phyloP scores from a whole-genome alignment of 2,888 invertebrate species.

The Plutella xylostella region DNA sequence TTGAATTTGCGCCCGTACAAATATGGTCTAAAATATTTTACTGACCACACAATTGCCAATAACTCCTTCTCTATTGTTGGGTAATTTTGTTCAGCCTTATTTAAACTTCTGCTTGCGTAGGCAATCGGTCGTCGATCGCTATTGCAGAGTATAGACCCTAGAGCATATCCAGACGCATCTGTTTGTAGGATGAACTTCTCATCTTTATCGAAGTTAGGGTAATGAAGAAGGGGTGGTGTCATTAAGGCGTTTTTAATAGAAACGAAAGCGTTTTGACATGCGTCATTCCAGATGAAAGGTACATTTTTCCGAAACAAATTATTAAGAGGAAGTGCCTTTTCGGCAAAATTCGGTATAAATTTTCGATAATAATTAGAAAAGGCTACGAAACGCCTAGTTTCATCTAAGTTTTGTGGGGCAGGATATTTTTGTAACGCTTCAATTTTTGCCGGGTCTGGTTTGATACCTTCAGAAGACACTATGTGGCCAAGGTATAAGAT shows the following conservation, averaged over 20 bases:
- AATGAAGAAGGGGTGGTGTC: constrained; percentile 8
- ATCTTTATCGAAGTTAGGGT: constrained; percentile 7
- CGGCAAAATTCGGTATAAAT: constrained; percentile 8
- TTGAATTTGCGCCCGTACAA: not conserved
- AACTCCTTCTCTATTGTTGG: constrained; percentile 14
- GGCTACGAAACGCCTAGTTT: not conserved
- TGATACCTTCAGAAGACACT: constrained; percentile 6
- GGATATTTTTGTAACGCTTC: too few relatives aligned
- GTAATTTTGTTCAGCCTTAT: constrained; percentile 10
- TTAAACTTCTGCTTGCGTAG: constrained; percentile 1
- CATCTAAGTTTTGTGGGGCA: too few relatives aligned
- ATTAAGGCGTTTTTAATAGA: too few relatives aligned
- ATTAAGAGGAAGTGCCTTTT: constrained; percentile 6
- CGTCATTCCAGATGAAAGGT: not conserved
- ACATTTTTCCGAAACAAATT: constrained; percentile 1
- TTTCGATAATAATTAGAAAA: constrained; percentile 7
- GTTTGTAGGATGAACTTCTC: constrained; percentile 13
- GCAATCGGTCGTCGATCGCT: not conserved
- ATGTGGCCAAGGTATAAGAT: constrained; percentile 11
- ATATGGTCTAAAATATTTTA: constrained; percentile 9
- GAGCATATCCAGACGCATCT: not conserved
- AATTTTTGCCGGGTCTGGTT: constrained; percentile 9
- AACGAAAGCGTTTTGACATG: not conserved
- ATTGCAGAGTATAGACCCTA: constrained; percentile 5
- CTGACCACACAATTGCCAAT: constrained; percentile 16